Base-by-base conservation (phyloP, 2,888 invertebrate species). In the Sturmia bella region DNA sequence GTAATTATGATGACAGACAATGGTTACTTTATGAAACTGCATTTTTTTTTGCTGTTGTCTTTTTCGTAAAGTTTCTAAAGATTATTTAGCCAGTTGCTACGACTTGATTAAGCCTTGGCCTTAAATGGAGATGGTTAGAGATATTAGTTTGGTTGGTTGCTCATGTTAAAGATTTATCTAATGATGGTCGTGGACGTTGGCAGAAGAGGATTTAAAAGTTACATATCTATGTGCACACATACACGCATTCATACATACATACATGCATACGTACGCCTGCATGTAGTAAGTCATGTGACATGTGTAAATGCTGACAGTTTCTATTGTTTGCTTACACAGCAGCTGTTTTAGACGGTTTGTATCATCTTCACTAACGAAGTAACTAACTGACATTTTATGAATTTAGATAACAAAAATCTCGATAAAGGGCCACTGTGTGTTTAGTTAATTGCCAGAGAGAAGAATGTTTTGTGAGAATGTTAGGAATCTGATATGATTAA, bases 41-140 rank as follows among this genome's bases (percentile, higher is more conserved):
- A 19, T 56, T 57, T 37, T 12, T 72, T 17, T 27, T 59, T n/a
- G n/a, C n/a, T n/a, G n/a, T n/a, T n/a, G n/a, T n/a, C n/a, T 50
- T 41, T 61, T n/a, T 32, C 21, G 48, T 21, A n/a, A 56, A 64
- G 43, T 64, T 64, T 48, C 56, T 56, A n/a, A 64, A 57, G 19
- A 24, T 57, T 48, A 57, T 12, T 74, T 57, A 52, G 11, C 32
- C 15, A 61, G 41, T 19, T 52, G 4, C n/a, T 32, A 41, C 19
- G 24, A 50, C 39, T 70, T 66, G 43, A 45, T 54, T 50, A 80
- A 75, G 63, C 76, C 81, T 57, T 72, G 76, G 54, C 73, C 76
- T 73, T 77, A 76, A 75, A 70, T 72, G 48, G 17, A 48, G 56
- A 66, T 66, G 17, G 17, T 41, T 27, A 48, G 12, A 61, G 37